phyloP scores from a whole-genome alignment of 2,797 vertebrate genomes.

The Choloepus didactylus region DNA sequence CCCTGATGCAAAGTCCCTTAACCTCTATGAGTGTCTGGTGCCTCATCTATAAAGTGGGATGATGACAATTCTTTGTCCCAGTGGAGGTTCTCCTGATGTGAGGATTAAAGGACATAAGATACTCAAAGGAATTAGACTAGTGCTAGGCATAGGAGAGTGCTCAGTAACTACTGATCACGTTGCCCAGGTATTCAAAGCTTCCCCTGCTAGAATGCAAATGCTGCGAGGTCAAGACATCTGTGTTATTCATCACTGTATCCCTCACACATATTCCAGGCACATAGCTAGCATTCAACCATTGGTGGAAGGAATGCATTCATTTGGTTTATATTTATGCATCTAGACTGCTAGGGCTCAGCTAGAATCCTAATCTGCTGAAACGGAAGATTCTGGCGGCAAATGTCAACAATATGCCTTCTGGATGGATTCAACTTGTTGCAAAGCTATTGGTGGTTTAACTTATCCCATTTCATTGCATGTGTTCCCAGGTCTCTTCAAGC shows the following conservation, averaged over 20 bases:
- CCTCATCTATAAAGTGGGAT: neutral
- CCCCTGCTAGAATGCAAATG: neutral
- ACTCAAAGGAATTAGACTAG: neutral
- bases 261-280: neutral
- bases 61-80: neutral
- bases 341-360: neutral
- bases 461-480: neutral
- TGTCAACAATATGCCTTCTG: neutral
- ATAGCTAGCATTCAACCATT: neutral
- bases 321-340: neutral
- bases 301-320: neutral
- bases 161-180: neutral
- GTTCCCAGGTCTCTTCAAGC: neutral
- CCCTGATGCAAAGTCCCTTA: neutral
- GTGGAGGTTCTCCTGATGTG: neutral
- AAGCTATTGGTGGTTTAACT: accelerated
- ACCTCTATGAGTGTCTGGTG: neutral
- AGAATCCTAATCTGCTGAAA: neutral
- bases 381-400: neutral
- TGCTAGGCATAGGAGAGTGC: neutral
- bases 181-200: neutral
- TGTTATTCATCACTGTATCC: neutral
- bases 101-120: neutral
- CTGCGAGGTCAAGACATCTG: neutral
- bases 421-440: neutral